Evolutionary conservation across 2,888 invertebrate species (phyloP), one percentile per base, ranked within the genome.

Genomic region (Onchidella celtica): DNA sequence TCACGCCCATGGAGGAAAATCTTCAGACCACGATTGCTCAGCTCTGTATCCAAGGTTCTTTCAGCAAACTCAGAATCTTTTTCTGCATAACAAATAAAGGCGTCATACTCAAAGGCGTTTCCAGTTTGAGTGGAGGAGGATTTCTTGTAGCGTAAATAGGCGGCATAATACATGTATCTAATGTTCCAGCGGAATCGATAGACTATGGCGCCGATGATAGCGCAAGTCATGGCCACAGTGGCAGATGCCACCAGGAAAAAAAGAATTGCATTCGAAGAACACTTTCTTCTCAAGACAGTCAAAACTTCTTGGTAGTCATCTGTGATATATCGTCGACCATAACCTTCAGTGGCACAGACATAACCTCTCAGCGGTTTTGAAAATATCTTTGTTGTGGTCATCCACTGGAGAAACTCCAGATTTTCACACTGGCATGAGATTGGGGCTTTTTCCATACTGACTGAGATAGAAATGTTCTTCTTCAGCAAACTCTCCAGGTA

Each of bases 181-280:
- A 81, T 38, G 17, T 69, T 74, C 81, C 81, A 81, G 29, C 81
- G 74, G 63, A 68, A 75, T 14, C 75, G 74, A 57, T 81, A 81
- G 11, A 66, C 59, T 17, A 81, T n/a, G n/a, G 69, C 73, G 21
- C 21, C 65, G 3, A 59, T 17, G 38, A 80, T 61, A 29, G 74
- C 6, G 9, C 21, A 1, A 11, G 65, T 2, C 3, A 57, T 17
- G 14, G 32, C 11, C 17, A 80, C 17, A 14, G 32, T 24, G 3
- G 14, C 11, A 11, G 32, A 34, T 17, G 29, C 11, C 0, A 63
- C 36, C 0, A n/a, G n/a, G 21, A 80, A n/a, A 21, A 80, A 74
- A 24, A 66, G 36, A 1, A 40, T 40, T 21, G 40, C 38, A 32
- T 73, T 34, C 17, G n/a, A 40, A 9, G 6, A 17, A 40, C 80